Percentiles rank a stretch among this genome's conserved stretches.
phyloP scores from a whole-genome alignment of 2,888 invertebrate genomes.

The Laothoe populi region DNA sequence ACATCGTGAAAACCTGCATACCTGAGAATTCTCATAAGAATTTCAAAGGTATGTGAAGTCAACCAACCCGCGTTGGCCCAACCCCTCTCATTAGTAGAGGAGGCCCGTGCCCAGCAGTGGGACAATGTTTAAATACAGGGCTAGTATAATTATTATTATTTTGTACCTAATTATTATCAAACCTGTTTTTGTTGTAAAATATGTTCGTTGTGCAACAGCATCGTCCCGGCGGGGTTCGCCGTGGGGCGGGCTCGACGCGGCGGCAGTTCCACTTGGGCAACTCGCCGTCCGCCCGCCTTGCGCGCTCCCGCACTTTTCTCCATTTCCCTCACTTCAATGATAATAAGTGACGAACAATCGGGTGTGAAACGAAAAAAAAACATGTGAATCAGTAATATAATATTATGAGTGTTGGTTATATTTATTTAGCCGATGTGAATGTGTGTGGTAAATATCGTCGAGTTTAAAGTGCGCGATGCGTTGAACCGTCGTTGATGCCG shows the following conservation, averaged over 20 bases:
- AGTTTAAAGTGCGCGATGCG: constrained; percentile 75
- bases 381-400: constrained; percentile 56
- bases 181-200: constrained; percentile 57
- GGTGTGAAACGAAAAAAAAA: constrained; percentile 42
- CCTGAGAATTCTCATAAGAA: too few relatives aligned
- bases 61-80: too few relatives aligned
- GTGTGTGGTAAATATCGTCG: constrained; percentile 54
- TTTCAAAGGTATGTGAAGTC: too few relatives aligned
- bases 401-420: constrained; percentile 51
- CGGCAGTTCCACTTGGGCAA: constrained; percentile 80
- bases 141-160: too few relatives aligned
- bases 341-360: constrained; percentile 50
- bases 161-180: constrained; percentile 9
- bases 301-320: constrained; percentile 42
- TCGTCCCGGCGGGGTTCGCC: constrained; percentile 70
- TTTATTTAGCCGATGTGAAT: constrained; percentile 44
- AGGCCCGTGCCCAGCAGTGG: too few relatives aligned
- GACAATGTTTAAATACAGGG: too few relatives aligned
- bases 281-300: constrained; percentile 65
- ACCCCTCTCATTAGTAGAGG: too few relatives aligned
- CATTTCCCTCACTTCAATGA: constrained; percentile 43
- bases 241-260: constrained; percentile 63
- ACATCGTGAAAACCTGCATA: too few relatives aligned
- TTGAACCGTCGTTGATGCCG: constrained; percentile 70
- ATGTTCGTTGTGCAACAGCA: constrained; percentile 64